Percentiles rank a stretch among this genome's conserved stretches.
Conservation (phyloP, 2,113 vertebrate genomes). For the Etheostoma spectabile region DNA sequence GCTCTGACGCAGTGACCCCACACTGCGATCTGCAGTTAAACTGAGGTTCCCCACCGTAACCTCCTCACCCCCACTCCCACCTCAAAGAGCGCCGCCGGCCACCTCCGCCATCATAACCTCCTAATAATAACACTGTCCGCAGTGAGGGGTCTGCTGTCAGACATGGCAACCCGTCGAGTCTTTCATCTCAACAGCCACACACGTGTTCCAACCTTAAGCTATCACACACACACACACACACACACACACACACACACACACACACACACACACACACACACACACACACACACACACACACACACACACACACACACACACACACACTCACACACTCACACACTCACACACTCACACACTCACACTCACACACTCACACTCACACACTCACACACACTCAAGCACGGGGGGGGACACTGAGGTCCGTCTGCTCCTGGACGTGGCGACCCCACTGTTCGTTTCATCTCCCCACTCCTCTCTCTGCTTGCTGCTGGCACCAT, state of each 20-base stretch:
- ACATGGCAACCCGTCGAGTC: slow-evolving; percentile 74
- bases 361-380: slow-evolving; percentile 25
- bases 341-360: slow-evolving; percentile 18
- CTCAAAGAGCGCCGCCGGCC: slow-evolving; percentile 58
- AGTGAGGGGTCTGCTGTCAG: slow-evolving; percentile 70
- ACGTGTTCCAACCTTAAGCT: slow-evolving; percentile 52
- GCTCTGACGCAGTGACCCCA: slow-evolving; percentile 51
- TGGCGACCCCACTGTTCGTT: slow-evolving; percentile 63
- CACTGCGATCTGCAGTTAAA: slow-evolving; percentile 48
- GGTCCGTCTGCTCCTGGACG: slow-evolving; percentile 58
- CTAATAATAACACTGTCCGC: slow-evolving; percentile 66
- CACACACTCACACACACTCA: slow-evolving; percentile 24
- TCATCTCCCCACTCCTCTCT: slow-evolving; percentile 65
- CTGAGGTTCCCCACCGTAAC: slow-evolving; percentile 31
- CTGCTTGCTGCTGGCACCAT: slow-evolving; percentile 76
- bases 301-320: slow-evolving; percentile 34
- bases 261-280: slow-evolving; percentile 28
- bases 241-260: slow-evolving; percentile 23
- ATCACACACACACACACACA: slow-evolving; percentile 37
- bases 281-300: slow-evolving; percentile 13
- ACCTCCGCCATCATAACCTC: slow-evolving; percentile 56
- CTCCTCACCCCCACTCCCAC: slow-evolving; percentile 58
- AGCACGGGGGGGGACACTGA: not conserved
- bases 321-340: slow-evolving; percentile 25
- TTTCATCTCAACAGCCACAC: slow-evolving; percentile 74